Base-by-base conservation (phyloP, 2,888 invertebrate species). In the Andrena bicolor region DNA sequence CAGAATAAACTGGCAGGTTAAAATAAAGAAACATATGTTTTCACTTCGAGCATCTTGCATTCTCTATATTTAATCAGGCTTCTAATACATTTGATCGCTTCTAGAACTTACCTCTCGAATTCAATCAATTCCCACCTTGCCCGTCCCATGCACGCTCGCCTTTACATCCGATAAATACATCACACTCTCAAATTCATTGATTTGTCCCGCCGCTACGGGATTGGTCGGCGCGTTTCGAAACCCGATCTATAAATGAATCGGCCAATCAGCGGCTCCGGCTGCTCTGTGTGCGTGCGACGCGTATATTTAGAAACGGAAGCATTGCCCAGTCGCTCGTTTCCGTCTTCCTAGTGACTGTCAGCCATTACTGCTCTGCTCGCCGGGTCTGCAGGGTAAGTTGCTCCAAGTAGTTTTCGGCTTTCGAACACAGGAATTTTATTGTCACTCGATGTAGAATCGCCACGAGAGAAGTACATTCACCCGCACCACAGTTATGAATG, bases 291-390 rank as follows among this genome's bases (percentile, higher is more conserved):
- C 1, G 70, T 83, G 48, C 30, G 56, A 68, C 65, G 26, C 68
- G 61, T 64, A 72, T 68, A 74, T 28, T 41, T 51, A 66, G 80
- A 63, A 77, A 30, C 90, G 91, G 88, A 89, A 90, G 85, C 84
- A 85, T 90, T 88, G 80, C 86, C 89, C 89, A 90, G 91, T 90
- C 84, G 89, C 88, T 83, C 88, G 91, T 90, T 93, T 93, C 93
- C 93, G 92, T 92, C 93, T 92, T 91, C 89, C 89, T 86, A 79
- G 87, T 85, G 90, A 90, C 90, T 91, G 93, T 92, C 92, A 91
- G 93, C 93, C 92, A 93, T 93, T 92, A 91, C 90, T 90, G 90
- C 90, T 91, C 91, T 91, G 93, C 92, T 91, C 90, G 90, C 93
- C 93, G 92, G 93, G 92, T 92, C 90, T 83, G 79, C 83, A 83